Conservation (phyloP, 2,797 vertebrate genomes). For the Danio aesculapii region DNA sequence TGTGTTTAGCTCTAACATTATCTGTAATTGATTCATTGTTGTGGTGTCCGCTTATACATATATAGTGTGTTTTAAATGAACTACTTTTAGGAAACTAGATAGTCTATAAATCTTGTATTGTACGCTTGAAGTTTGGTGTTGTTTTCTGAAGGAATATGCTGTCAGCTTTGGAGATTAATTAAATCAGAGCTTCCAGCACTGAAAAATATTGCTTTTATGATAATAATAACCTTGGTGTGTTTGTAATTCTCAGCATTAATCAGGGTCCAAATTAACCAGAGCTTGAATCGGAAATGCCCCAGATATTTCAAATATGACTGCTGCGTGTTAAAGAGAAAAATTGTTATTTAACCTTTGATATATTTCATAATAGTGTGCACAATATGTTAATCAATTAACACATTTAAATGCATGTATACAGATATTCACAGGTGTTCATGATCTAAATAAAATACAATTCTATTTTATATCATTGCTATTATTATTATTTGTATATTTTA, state of each 20-base stretch:
- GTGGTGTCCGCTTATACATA: background rate
- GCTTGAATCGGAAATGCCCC: background rate
- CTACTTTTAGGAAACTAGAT: background rate
- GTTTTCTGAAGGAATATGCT: slow-evolving; percentile 7
- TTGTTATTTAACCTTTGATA: background rate
- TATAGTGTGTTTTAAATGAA: background rate
- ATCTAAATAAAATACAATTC: too few relatives aligned
- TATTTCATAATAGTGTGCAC: background rate
- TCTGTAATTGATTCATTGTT: background rate
- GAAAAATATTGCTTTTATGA: background rate
- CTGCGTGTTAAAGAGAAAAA: background rate
- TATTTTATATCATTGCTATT: too few relatives aligned
- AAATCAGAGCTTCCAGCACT: slow-evolving; percentile 20
- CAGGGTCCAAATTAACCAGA: slow-evolving; percentile 11
- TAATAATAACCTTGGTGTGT: slow-evolving; percentile 22
- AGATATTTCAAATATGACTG: background rate
- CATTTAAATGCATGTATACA: too few relatives aligned
- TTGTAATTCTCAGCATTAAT: slow-evolving; percentile 4
- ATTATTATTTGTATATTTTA: too few relatives aligned
- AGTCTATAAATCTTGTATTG: background rate
- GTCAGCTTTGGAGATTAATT: slow-evolving; percentile 7
- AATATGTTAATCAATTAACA: background rate
- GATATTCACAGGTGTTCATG: too few relatives aligned
- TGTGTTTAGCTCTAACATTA: background rate
- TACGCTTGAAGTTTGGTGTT: background rate